These are phyloP conservation scores for Dasypolia templi DNA, from an alignment of 2,888 invertebrate genomes.

Conservation along the genomic window DNA sequence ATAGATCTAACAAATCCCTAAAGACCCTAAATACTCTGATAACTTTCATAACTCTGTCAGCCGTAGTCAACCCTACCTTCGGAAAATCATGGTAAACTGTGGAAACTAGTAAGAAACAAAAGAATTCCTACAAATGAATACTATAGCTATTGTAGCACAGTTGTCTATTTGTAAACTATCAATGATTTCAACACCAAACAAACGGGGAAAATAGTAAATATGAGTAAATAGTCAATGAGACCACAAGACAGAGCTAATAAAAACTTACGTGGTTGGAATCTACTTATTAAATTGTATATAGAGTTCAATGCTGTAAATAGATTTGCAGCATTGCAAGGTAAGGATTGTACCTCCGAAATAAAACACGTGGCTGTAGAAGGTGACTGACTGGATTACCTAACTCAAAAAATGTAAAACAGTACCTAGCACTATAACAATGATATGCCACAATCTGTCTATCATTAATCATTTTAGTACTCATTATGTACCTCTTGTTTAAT, in stretches of 20 bases:
- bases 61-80: neutral
- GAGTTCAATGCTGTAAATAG: neutral
- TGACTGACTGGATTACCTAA: neutral
- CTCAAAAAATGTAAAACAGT: neutral
- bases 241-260: neutral
- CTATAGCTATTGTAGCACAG: neutral
- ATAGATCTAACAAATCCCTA: neutral
- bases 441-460: neutral
- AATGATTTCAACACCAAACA: neutral
- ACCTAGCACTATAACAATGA: neutral
- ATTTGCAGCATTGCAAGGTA: neutral
- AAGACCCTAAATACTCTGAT: neutral
- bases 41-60: too few relatives aligned
- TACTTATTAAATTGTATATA: neutral
- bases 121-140: slow-evolving; percentile 1
- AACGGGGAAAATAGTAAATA: neutral
- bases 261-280: neutral
- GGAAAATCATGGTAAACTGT: neutral
- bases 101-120: neutral
- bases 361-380: neutral
- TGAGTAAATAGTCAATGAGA: neutral
- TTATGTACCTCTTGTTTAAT: neutral
- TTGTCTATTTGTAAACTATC: neutral
- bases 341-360: neutral
- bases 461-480: neutral